Evolutionary conservation across 1,140 invertebrate species (phyloP), one percentile per base, ranked within the genome.

Genomic region (Teleopsis dalmanni): DNA sequence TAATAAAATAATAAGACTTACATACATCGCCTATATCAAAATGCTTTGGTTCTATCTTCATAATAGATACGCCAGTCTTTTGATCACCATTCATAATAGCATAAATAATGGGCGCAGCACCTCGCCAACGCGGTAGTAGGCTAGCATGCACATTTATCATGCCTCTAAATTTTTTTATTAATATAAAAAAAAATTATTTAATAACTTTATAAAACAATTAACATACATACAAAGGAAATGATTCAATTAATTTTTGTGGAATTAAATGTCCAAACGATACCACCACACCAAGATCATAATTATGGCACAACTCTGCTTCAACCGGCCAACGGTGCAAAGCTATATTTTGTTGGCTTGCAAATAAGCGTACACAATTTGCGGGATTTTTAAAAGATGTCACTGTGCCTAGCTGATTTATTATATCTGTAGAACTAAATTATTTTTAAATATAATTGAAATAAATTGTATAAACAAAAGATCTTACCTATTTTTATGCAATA

Each of bases 141-240:
- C 91, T 95, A 10, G 83, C 88, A 73, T 98, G 95, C 2, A 96
- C 82, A 77, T 94, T 94, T 31, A 93, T 73, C 75, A 93, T 90
- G 13, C 93, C 93, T 70, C 89, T 93, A 59, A 54, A 77, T 76
- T 51, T 57, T 19, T 21, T 25, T 9, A 8, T 31, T 26, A 48
- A 13, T 37, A 37, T 8, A 37, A 11, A 29, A 13, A 7, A 29
- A 29, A 29, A 29, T 29, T 7, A 8, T 8, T 8, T 8, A 29
- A 13, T 13, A 29, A 29, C 27, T 29, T 29, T 29, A 29, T 29
- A 29, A 29, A 29, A 29, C 7, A 29, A 29, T 8, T 27, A n/a
- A 36, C 48, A 29, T 46, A 72, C 75, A 75, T 74, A 83, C 77
- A 80, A 55, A 29, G 80, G 77, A 69, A 86, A 84, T 23, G 72